Evolutionary conservation across 2,888 invertebrate genomes (phyloP), one percentile per base, ranked within the genome.

Genomic region (Drosophila neotestacea): DNA sequence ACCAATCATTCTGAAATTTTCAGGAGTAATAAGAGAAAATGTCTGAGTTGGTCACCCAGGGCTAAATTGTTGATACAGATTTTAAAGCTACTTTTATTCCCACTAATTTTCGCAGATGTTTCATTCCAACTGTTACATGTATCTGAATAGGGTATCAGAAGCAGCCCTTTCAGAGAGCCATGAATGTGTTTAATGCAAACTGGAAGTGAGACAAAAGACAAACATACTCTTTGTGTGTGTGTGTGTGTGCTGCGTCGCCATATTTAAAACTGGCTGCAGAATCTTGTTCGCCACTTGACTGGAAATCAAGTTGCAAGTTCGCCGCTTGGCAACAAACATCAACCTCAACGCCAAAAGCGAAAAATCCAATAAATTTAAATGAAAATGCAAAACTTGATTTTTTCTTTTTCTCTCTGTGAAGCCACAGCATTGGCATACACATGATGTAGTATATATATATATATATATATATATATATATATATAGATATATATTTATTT

Each of bases 311-410:
- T 80, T 88, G 84, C 89, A 83, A 80, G 69, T 70, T 34, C 52
- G 58, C 42, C 61, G 72, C 74, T 41, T 65, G 72, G 77, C 77
- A 71, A 77, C 74, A 61, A 60, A 58, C 50, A 50, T 64, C 62
- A 55, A 48, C 52, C 67, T 51, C 54, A 70, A 38, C 3, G 42
- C 22, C 27, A 38, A 41, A 67, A 58, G 41, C 51, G 67, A 34
- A 67, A 85, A 59, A 52, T 22, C 70, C 81, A 77, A 89, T 85
- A 87, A 82, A 81, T 88, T 78, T 75, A 78, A 88, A 79, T 80
- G 74, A 78, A 77, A 86, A 86, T 88, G 89, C 88, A 88, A 90
- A 88, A 88, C 90, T 90, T 86, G 90, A 87, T 78, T 85, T 79
- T 73, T 73, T 71, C 63, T 50, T 47, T 47, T 42, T 36, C 30